Evolutionary conservation across 92 coral and sea anemone genomes (phyloP), one percentile per base, ranked within the genome.

Genomic region (Bergia sp.): DNA sequence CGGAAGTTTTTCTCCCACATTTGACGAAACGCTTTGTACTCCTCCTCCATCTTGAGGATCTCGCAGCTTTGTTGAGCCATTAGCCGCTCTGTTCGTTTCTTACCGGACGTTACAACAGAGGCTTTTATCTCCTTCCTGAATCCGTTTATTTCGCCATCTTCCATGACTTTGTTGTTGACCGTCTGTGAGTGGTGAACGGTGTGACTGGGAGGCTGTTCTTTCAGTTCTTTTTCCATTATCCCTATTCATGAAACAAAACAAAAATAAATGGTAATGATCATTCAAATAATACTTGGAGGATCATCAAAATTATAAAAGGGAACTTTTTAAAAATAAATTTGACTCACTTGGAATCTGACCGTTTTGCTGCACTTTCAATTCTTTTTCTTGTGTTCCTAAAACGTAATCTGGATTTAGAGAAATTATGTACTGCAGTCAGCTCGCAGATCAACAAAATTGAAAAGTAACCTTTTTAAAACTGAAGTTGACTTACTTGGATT

Each of bases 1-100:
- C 91, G 88, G 85, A 95, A 95, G 10, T 86, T 84, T 73, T 91
- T 92, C 44, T 93, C 89, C 98, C 98, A 95, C 77, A 88, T 92
- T 74, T 83, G 91, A 39, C 94, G 93, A 42, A 92, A 95, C 13
- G 88, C 88, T 82, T 89, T 92, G 53, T 89, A 85, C 47, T 95
- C 98, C 11, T 93, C 95, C 61, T 92, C 89, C 89, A 95, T 82
- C 80, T 90, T 83, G 18, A 92, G 81, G 5, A 92, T 57, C 72
- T 92, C 96, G 20, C 91, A 85, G 77, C 95, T 92, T 73, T 95
- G 98, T 39, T 90, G 93, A 3, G 96, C 94, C 96, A 94, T 85
- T 53, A 91, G 88, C 64, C 89, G 88, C 76, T 92, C 94, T 11
- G 95, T 83, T 23, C 89, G 87, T 1, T 84, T 69, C 44, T 71